Evolutionary conservation across 1,140 invertebrate genomes (phyloP), one percentile per base, ranked within the genome.

Genomic region (Drosophila ercepeae): DNA sequence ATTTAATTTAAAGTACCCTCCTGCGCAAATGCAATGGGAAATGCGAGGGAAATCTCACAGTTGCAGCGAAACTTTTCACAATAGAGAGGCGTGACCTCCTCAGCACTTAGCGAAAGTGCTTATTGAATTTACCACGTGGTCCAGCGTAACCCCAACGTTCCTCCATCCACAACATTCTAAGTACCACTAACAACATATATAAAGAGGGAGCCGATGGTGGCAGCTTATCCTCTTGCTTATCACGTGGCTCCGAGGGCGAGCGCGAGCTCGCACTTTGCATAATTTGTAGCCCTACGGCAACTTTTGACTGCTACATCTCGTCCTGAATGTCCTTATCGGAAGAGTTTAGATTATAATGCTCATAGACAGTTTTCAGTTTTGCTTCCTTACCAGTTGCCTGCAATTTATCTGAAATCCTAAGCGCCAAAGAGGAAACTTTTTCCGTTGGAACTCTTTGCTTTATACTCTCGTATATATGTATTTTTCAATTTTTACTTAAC

Each of bases 211-310:
- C 14, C 45, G 18, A 7, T 23, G 19, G 64, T 54, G 55, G 50
- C 32, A 53, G 57, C 59, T 67, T 67, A 72, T 57, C 53, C 29
- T 19, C 19, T 21, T 45, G 39, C 48, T 67, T 54, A 55, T 54
- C 68, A 44, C 42, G 18, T 52, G 51, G 39, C 49, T 19, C 9
- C 34, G 49, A 50, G 61, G 63, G 67, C 18, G 23, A 61, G 48
- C 60, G n/a, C n/a, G n/a, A n/a, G n/a, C n/a, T 58, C 44, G 54
- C 52, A 58, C 54, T 84, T 75, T 84, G 71, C 79, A 83, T 83
- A 83, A 83, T 83, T 83, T 78, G 60, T 63, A 29, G 79, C 78
- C 32, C 13, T 34, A 11, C n/a, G 75, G 78, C 52, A 46, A 67
- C 57, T 67, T 68, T 64, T 57, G 65, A 76, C 69, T 60, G 25